phyloP scores from a whole-genome alignment of 1,140 invertebrate species.

The Odontomachus brunneus region DNA sequence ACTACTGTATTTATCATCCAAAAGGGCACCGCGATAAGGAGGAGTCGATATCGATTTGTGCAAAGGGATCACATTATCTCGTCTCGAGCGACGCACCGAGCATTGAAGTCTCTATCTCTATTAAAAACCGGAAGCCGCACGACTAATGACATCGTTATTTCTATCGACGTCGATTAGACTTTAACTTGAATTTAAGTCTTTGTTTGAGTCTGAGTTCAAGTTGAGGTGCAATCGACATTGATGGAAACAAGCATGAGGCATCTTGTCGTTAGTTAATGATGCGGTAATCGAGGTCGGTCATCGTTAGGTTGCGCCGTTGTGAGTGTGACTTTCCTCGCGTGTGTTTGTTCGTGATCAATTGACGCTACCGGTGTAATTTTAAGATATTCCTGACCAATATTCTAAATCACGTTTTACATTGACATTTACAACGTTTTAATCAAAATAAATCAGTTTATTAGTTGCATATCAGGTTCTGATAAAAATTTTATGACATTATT shows the following conservation, averaged over 20 bases:
- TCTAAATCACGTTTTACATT: too few species aligned
- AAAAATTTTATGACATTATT: too few species aligned
- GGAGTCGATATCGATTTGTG: too few species aligned
- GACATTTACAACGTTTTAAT: too few species aligned
- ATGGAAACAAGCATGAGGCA: too few species aligned
- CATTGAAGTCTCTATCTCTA: constrained; percentile 59
- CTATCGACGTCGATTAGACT: too few species aligned
- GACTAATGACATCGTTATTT: constrained; percentile 8
- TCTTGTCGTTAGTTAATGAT: constrained; percentile 35
- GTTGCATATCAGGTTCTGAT: too few species aligned
- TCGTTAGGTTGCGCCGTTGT: not conserved
- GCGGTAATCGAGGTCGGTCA: constrained; percentile 30
- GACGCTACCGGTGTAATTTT: not conserved
- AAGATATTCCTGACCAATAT: too few species aligned
- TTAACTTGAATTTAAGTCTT: too few species aligned
- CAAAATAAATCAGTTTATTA: too few species aligned
- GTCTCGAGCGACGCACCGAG: constrained; percentile 23
- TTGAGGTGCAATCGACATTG: too few species aligned
- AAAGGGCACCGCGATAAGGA: not conserved
- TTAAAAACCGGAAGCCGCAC: constrained; percentile 21
- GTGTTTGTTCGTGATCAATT: constrained; percentile 24
- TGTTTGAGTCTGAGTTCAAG: too few species aligned
- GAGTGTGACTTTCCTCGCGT: constrained; percentile 20
- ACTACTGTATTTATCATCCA: not conserved
- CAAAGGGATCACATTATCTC: not conserved